Conservation (phyloP, 2,888 invertebrate genomes). For the Schizotus pectinicornis region DNA sequence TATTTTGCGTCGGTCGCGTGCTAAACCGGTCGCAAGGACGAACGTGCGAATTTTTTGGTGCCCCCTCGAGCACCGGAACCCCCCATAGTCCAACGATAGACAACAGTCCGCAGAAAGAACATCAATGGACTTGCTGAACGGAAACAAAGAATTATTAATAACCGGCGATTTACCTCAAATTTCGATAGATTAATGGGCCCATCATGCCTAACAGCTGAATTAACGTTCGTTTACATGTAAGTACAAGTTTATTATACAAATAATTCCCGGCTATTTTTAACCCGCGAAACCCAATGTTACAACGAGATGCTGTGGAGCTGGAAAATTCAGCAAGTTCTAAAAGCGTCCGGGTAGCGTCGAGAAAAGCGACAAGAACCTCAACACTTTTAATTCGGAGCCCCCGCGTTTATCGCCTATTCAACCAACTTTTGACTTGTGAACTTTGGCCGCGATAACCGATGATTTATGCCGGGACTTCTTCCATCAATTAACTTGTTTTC, state of each 20-base stretch:
- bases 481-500: conserved; percentile 10
- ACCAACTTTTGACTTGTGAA: conserved; percentile 48
- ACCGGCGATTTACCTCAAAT: too few species aligned
- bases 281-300: conserved; percentile 37
- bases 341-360: too few species aligned
- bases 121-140: background rate
- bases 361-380: too few species aligned
- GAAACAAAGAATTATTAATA: too few species aligned
- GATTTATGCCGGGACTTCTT: conserved; percentile 31
- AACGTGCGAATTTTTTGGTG: conserved; percentile 25
- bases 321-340: conserved; percentile 15
- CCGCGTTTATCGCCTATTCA: conserved; percentile 5
- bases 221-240: conserved; percentile 1
- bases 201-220: too few species aligned
- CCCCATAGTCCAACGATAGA: background rate
- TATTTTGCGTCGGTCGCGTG: conserved; percentile 50
- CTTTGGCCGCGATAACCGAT: conserved; percentile 43
- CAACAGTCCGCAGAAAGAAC: background rate
- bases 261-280: conserved; percentile 1
- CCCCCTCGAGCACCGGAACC: background rate
- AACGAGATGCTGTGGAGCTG: conserved; percentile 33
- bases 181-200: too few species aligned
- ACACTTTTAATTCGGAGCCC: too few species aligned
- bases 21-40: conserved; percentile 41
- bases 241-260: conserved; percentile 1